Evolutionary conservation across 2,888 invertebrate species (phyloP).

Genomic region (Andrena minutula): DNA sequence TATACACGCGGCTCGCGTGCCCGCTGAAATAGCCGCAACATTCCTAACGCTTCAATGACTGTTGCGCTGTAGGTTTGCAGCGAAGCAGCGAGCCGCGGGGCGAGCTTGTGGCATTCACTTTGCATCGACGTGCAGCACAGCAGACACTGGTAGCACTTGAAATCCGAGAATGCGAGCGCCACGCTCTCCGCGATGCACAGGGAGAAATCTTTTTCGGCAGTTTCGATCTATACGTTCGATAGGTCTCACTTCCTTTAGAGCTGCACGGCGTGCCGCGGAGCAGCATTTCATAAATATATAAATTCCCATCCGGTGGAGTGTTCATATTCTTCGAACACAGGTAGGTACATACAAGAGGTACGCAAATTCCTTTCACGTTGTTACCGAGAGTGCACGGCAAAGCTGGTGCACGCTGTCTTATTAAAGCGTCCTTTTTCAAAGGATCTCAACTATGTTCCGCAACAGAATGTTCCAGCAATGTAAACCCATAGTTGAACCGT

Average conservation of each 20-base stretch:
- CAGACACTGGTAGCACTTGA: not conserved
- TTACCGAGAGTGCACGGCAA: not conserved
- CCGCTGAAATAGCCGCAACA: conserved; percentile 2
- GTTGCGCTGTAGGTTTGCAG: conserved; percentile 9
- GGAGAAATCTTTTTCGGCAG: no score
- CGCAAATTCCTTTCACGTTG: no score
- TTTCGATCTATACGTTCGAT: no score
- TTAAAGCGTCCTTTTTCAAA: not conserved
- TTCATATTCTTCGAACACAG: no score
- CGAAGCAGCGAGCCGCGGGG: not conserved
- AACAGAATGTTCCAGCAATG: not conserved
- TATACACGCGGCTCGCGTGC: not conserved
- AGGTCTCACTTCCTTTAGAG: no score
- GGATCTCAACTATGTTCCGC: not conserved
- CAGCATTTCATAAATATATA: no score
- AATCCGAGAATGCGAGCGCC: not conserved
- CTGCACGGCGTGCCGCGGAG: no score
- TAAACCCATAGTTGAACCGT: not conserved
- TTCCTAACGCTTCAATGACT: conserved; percentile 20
- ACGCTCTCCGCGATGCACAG: no score
- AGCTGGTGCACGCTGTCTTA: not conserved
- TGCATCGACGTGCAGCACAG: not conserved
- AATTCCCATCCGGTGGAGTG: no score
- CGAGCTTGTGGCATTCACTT: conserved; percentile 7
- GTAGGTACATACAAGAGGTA: no score